A percentile compares a stretch with the other conserved stretches of the same genome.
Evolutionary conservation across 2,797 vertebrate species (phyloP).

Genomic region (Megalops cyprinoides): DNA sequence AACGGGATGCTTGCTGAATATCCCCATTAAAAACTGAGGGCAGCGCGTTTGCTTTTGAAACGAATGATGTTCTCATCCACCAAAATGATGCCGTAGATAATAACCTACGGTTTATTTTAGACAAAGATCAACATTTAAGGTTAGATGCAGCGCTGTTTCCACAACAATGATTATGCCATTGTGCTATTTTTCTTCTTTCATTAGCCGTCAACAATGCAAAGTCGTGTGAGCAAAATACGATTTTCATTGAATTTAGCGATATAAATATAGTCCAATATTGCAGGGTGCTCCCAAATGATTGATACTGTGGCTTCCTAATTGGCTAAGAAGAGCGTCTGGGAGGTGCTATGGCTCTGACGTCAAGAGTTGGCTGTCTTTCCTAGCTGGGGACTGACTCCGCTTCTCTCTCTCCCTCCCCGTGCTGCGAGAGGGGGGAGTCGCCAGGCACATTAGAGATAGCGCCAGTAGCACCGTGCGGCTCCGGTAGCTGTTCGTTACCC

Average conservation of each 20-base stretch:
- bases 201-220: no score
- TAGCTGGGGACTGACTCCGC: slow-evolving; percentile 32
- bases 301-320: slow-evolving; percentile 5
- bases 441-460: slow-evolving; percentile 45
- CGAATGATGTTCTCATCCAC: no score
- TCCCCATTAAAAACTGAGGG: background rate
- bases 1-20: background rate
- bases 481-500: slow-evolving; percentile 49
- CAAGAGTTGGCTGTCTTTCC: slow-evolving; percentile 45
- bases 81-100: no score
- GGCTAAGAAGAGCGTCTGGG: slow-evolving; percentile 31
- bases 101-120: no score
- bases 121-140: background rate
- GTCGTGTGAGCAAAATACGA: no score
- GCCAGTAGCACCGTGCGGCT: slow-evolving; percentile 52
- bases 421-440: slow-evolving; percentile 45
- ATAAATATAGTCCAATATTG: background rate
- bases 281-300: background rate
- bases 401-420: slow-evolving; percentile 44
- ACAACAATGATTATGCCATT: no score
- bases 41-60: no score
- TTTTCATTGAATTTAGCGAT: no score
- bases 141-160: background rate
- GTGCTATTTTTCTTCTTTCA: no score
- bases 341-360: slow-evolving; percentile 49